These are phyloP conservation scores for Drosophila sucinea DNA, from an alignment of 1,140 invertebrate genomes.

Conservation along the genomic window DNA sequence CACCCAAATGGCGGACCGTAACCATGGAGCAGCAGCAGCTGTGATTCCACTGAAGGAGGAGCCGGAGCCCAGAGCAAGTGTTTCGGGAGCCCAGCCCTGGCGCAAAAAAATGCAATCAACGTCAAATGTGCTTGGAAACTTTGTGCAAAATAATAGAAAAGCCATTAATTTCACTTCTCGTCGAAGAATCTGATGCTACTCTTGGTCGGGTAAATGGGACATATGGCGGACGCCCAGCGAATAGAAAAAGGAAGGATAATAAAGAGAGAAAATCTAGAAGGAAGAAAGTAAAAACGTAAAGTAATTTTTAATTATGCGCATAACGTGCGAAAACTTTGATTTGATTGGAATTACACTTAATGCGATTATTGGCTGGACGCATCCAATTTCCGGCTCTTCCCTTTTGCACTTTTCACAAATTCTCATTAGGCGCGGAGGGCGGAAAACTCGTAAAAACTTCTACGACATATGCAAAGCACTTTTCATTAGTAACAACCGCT, in stretches of 20 bases:
- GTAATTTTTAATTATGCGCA: conserved; percentile 80
- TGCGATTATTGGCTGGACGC: conserved; percentile 64
- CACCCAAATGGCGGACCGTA: conserved; percentile 33
- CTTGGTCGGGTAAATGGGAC: conserved; percentile 30
- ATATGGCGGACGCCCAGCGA: conserved; percentile 38
- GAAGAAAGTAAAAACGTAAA: conserved; percentile 32
- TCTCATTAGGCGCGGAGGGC: conserved; percentile 3
- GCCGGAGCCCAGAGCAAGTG: conserved; percentile 19
- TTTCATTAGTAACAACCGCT: conserved; percentile 80
- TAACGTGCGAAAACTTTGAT: conserved; percentile 68
- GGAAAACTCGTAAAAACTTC: conserved; percentile 64
- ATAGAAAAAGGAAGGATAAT: background rate
- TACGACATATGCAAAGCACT: conserved; percentile 57
- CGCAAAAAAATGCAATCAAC: conserved; percentile 76
- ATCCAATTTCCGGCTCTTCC: conserved; percentile 29
- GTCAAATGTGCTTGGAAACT: conserved; percentile 80
- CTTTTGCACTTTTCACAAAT: background rate
- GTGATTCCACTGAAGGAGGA: conserved; percentile 55
- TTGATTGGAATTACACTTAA: conserved; percentile 59
- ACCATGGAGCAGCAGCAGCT: conserved; percentile 53
- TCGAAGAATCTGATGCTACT: conserved; percentile 59
- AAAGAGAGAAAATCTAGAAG: conserved; percentile 4
- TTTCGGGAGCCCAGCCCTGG: conserved; percentile 37
- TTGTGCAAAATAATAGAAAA: conserved; percentile 81
- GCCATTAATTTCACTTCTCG: conserved; percentile 81